Conservation (phyloP, 1,140 invertebrate genomes). For the Euwallacea fornicatus region DNA sequence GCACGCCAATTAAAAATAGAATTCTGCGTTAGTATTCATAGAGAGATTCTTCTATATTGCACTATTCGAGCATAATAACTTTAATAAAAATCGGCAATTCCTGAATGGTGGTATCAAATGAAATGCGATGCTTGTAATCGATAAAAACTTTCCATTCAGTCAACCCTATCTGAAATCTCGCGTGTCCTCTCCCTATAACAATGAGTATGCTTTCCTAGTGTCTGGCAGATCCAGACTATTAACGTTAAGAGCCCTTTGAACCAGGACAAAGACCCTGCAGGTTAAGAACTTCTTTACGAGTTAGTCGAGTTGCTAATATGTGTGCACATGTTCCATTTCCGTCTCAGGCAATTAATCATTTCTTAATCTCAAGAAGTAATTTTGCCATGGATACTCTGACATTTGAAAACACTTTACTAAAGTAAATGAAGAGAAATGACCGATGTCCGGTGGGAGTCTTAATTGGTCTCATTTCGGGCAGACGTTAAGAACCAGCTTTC, state of each 20-base stretch:
- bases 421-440: slow-evolving; percentile 5
- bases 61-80: no score
- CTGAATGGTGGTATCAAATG: no score
- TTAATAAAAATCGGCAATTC: no score
- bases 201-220: slow-evolving; percentile 7
- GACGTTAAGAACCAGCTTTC: slow-evolving; percentile 4
- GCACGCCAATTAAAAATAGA: no score
- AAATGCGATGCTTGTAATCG: no score
- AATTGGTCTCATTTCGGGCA: slow-evolving; percentile 9
- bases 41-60: no score
- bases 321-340: neutral
- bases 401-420: no score
- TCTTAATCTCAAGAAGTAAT: no score
- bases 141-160: neutral
- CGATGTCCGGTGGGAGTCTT: neutral
- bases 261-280: slow-evolving; percentile 15
- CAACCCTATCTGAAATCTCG: slow-evolving; percentile 2
- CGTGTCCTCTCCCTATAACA: slow-evolving; percentile 4
- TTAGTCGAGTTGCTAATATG: slow-evolving; percentile 1
- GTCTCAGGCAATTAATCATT: no score
- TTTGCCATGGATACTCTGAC: no score
- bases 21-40: no score
- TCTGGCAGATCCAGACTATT: slow-evolving; percentile 16
- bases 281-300: slow-evolving; percentile 19
- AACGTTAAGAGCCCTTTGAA: slow-evolving; percentile 10